These are phyloP conservation scores for Anastrepha ludens DNA, from an alignment of 1,140 invertebrate species.

Conservation along the genomic window DNA sequence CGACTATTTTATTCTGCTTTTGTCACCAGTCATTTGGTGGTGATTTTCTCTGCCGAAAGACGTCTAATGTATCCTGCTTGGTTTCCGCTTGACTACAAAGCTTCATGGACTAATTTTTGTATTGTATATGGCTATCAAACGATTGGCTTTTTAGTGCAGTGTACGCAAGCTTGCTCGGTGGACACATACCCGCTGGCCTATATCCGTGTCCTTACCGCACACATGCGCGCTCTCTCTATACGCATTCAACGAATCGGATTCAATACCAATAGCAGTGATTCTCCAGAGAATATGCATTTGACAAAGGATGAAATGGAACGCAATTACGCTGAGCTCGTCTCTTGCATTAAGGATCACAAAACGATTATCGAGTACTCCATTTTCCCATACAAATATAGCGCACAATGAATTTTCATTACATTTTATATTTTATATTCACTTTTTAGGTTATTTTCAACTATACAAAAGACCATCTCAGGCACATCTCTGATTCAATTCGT, in stretches of 20 bases:
- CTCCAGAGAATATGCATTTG: not conserved
- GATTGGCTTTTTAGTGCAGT: not conserved
- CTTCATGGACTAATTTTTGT: slow-evolving; percentile 12
- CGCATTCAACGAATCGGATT: slow-evolving; percentile 57
- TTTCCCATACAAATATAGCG: not conserved
- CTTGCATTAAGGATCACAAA: slow-evolving; percentile 64
- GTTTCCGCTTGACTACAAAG: slow-evolving; percentile 65
- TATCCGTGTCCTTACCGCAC: slow-evolving; percentile 63
- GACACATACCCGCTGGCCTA: slow-evolving; percentile 65
- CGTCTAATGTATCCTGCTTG: slow-evolving; percentile 61
- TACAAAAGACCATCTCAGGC: slow-evolving; percentile 58
- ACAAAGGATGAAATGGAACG: not conserved
- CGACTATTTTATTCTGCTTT: not conserved
- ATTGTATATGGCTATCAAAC: slow-evolving; percentile 54
- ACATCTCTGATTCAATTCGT: slow-evolving; percentile 64
- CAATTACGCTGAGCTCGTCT: slow-evolving; percentile 52
- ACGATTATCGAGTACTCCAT: slow-evolving; percentile 59
- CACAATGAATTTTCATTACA: not conserved
- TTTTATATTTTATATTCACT: not conserved
- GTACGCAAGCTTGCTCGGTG: slow-evolving; percentile 47
- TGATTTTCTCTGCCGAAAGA: slow-evolving; percentile 57
- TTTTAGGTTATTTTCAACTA: slow-evolving; percentile 51
- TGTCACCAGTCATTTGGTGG: slow-evolving; percentile 54
- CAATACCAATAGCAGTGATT: not conserved
- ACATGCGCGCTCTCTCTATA: slow-evolving; percentile 62